Conservation (phyloP, 2,113 vertebrate species). For the Ceuthmochares aereus region DNA sequence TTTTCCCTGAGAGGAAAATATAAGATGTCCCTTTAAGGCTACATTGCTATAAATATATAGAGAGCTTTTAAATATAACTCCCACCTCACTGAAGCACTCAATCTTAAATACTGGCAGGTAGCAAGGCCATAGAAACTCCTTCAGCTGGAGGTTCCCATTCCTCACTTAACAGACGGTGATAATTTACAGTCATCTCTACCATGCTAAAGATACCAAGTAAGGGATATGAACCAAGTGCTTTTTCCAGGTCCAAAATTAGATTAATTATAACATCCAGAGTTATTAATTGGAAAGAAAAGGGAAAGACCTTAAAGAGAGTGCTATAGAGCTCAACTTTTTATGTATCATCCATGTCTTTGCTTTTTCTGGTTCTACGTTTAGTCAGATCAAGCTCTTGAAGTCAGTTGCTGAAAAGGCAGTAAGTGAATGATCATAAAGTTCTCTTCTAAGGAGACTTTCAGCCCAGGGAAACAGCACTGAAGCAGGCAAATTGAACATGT, state of each 20-base stretch:
- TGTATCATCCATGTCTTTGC: not conserved
- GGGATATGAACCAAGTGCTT: not conserved
- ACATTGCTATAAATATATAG: conserved; percentile 4
- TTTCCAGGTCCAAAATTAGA: not conserved
- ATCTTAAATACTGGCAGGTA: conserved; percentile 11
- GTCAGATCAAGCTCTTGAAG: not conserved
- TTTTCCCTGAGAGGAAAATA: conserved; percentile 3
- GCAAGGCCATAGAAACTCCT: not conserved
- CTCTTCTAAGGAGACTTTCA: not conserved
- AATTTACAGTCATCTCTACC: conserved; percentile 27
- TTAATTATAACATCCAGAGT: conserved; percentile 27
- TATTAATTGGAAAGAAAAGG: conserved; percentile 43
- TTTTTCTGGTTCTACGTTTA: not conserved
- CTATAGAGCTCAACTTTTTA: not conserved
- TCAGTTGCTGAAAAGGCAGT: not conserved
- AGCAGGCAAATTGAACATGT: not conserved
- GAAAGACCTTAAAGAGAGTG: not conserved
- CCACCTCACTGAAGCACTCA: conserved; percentile 9
- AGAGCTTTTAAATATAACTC: not conserved
- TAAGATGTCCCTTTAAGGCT: conserved; percentile 7
- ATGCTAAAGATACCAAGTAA: not conserved
- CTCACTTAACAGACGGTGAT: conserved; percentile 13
- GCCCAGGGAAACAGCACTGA: not conserved
- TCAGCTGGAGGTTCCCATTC: not conserved
- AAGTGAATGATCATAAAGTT: not conserved